Conservation (phyloP, 2,888 invertebrate species). For the Eretmocerus hayati region DNA sequence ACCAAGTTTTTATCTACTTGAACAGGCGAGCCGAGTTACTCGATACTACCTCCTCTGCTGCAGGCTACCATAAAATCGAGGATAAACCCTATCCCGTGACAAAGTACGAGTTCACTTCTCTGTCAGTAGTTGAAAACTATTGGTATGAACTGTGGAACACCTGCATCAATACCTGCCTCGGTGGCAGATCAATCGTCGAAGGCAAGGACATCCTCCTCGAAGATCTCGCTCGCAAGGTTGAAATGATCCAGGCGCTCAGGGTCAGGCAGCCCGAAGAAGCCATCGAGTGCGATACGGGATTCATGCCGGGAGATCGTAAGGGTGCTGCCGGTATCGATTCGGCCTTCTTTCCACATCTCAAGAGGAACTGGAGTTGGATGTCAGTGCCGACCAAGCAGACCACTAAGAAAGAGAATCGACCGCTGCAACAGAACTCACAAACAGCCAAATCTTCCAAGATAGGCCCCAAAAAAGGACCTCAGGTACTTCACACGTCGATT, state of each 20-base stretch:
- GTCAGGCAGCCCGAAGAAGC: constrained; percentile 49
- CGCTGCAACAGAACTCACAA: too few species aligned
- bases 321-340: constrained; percentile 72
- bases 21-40: constrained; percentile 57
- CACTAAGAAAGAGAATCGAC: constrained; percentile 2
- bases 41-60: constrained; percentile 60
- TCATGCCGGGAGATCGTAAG: constrained; percentile 63
- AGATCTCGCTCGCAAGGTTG: constrained; percentile 47
- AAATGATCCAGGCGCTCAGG: constrained; percentile 46
- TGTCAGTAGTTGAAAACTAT: constrained; percentile 55
- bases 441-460: too few species aligned
- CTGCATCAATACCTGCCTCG: constrained; percentile 61
- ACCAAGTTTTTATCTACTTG: constrained; percentile 63
- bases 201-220: constrained; percentile 50
- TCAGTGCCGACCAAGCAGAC: neutral
- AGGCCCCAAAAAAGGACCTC: constrained; percentile 1
- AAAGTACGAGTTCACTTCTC: constrained; percentile 51
- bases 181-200: constrained; percentile 43
- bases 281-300: constrained; percentile 50
- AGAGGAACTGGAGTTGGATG: constrained; percentile 60
- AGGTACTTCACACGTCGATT: neutral
- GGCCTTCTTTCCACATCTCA: constrained; percentile 58
- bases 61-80: constrained; percentile 57
- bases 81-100: constrained; percentile 54
- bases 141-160: constrained; percentile 65